These are phyloP conservation scores for Pelecanoides urinatrix DNA, from an alignment of 2,113 vertebrate genomes.

Conservation along the genomic window DNA sequence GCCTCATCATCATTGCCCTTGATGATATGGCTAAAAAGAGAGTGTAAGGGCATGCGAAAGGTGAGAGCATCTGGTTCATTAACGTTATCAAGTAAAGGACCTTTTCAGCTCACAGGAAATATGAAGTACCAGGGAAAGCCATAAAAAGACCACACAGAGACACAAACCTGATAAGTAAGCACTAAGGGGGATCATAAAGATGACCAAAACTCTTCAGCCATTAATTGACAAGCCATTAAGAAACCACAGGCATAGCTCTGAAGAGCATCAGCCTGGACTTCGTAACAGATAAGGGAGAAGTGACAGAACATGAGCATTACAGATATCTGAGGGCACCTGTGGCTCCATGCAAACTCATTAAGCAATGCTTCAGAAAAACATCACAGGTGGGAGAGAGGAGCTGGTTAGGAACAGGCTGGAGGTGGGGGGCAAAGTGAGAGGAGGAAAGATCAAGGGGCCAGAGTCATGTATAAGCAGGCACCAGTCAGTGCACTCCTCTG, in stretches of 20 bases:
- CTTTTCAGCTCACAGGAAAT: background rate
- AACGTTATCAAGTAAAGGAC: background rate
- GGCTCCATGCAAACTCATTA: background rate
- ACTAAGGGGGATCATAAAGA: background rate
- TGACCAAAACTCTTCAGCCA: background rate
- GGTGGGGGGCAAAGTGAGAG: background rate
- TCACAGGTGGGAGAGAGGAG: background rate
- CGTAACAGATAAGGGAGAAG: background rate
- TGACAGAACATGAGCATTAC: fast-evolving
- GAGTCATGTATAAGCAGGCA: background rate
- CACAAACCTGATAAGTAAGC: background rate
- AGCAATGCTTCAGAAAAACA: background rate
- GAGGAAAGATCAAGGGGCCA: background rate
- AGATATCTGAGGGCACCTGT: fast-evolving
- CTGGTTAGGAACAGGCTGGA: background rate
- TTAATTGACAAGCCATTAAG: background rate
- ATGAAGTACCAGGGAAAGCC: background rate
- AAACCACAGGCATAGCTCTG: background rate
- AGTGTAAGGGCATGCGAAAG: background rate
- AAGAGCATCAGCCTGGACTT: background rate
- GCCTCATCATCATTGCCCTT: background rate
- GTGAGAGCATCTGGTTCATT: background rate
- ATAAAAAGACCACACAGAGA: background rate
- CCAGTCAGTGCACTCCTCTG: background rate
- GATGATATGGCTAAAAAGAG: fast-evolving